Evolutionary conservation across 2,797 vertebrate genomes (phyloP), one percentile per base, ranked within the genome.

Genomic region (Enteromius paludinosus): DNA sequence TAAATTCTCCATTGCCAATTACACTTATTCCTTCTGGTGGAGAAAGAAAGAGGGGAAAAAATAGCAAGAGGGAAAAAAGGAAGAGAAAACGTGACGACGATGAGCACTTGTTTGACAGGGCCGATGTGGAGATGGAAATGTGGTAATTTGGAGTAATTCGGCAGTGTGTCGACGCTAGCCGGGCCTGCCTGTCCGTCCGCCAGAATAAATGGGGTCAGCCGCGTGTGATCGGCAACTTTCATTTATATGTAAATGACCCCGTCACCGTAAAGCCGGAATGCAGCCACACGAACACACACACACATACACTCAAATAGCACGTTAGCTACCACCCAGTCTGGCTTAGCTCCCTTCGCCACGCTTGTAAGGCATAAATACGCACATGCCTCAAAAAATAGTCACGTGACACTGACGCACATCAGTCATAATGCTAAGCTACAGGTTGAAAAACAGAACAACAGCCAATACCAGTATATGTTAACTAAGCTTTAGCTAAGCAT

Each of bases 231-330:
- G 94, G 94, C 95, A 95, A 95, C 95, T 94, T 95, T 95, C 95
- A 95, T 95, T 95, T 95, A 95, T 95, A 95, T 95, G 95, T 95
- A 95, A 95, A 95, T 95, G 94, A 94, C 94, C 94, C 90, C 86
- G 84, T 90, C 91, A 90, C 92, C 89, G 89, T 91, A 84, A 79
- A 65, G 80, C 73, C 78, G 65, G 79, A 62, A 69, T 86, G 89
- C 89, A 89, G 90, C 88, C 90, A 83, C 89, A 89, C 88, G 87
- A 84, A 86, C 90, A 90, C 77, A 85, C 82, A 77, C 78, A 86
- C 83, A 77, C 75, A 54, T 25, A 61, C 86, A 49, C 64, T 75
- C 64, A 77, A 28, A 81, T 70, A 75, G 77, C 59, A 79, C 17
- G 17, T 23, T 69, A 30, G 52, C 47, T 75, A 15, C 79, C 43